Percentiles rank a stretch among this genome's conserved stretches.
Conservation (phyloP, 2,888 invertebrate genomes). For the Drosophila trichaetosa region DNA sequence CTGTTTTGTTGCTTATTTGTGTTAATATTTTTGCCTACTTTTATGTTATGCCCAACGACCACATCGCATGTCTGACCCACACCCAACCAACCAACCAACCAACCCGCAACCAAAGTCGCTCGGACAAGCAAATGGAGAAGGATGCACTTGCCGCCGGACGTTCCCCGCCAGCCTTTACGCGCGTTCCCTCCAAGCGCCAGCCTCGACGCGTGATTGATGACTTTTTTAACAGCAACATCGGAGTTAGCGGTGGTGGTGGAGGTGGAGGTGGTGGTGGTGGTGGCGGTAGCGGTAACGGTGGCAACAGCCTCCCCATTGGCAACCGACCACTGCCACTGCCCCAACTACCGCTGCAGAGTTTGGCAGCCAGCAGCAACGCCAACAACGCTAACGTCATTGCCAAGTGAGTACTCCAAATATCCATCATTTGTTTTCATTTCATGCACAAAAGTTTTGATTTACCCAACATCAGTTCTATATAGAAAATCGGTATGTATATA, state of each 20-base stretch:
- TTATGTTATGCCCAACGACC: constrained; percentile 65
- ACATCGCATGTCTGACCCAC: constrained; percentile 66
- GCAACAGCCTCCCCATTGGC: constrained; percentile 53
- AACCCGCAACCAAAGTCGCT: constrained; percentile 61
- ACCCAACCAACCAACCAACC: constrained; percentile 41
- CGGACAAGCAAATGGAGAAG: constrained; percentile 80
- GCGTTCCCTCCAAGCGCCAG: constrained; percentile 91
- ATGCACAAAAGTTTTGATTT: constrained; percentile 79
- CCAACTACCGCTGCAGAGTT: constrained; percentile 43
- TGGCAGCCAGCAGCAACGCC: constrained; percentile 57
- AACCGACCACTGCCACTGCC: constrained; percentile 60
- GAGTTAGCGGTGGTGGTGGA: constrained; percentile 7
- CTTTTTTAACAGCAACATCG: constrained; percentile 84
- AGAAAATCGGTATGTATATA: neutral
- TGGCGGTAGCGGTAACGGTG: constrained; percentile 9
- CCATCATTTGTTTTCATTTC: constrained; percentile 80
- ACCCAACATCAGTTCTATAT: constrained; percentile 45
- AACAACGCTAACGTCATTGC: constrained; percentile 40
- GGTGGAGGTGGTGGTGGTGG: constrained; percentile 6
- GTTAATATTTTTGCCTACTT: constrained; percentile 78
- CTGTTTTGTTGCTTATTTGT: constrained; percentile 42
- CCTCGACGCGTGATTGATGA: constrained; percentile 89
- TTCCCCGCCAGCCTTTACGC: constrained; percentile 90
- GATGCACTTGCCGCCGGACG: constrained; percentile 85
- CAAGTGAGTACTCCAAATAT: constrained; percentile 74